Evolutionary conservation across 2,888 invertebrate genomes (phyloP), one percentile per base, ranked within the genome.

Genomic region (Platycnemis pennipes): DNA sequence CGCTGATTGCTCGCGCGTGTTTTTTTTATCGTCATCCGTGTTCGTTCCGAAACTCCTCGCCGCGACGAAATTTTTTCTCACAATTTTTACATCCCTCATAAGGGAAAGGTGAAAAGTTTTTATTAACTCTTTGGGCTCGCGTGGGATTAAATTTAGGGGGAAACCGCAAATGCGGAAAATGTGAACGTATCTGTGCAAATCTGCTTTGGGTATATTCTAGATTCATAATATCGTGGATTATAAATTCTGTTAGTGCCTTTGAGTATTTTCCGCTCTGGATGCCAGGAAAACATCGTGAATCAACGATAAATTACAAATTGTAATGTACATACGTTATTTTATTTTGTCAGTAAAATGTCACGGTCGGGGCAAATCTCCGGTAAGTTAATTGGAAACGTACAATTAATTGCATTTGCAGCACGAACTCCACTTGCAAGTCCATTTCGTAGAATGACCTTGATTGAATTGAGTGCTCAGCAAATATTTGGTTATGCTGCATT

Each of bases 81-180:
- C 37, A 11, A 77, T 77, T 77, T 77, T 37, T 37, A 31, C 16
- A 11, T 0, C 37, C 2, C 77, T 8, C 26, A 26, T 37, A 77
- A 77, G 31, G 77, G 37, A 77, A 77, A 77, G 77, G 77, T 37
- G 37, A 37, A 77, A 77, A 77, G 77, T 77, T 77, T 77, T 26
- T 77, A 77, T 77, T 37, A 77, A 77, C 37, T 37, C 77, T 77
- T 77, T 77, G 77, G 77, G 37, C 31, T 77, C 77, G 77, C 8
- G 77, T 77, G 37, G 77, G 77, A 77, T 77, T 77, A 77, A 37
- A 77, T 77, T 77, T 37, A 77, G 77, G 77, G 31, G 11, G 37
- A 77, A 77, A 77, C 37, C 77, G 37, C 77, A 77, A 77, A 77
- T 77, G 37, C 31, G 77, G 77, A 77, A 77, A 77, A 77, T 77